Conservation (phyloP, 2,797 vertebrate species). For the Tachyglossus aculeatus region DNA sequence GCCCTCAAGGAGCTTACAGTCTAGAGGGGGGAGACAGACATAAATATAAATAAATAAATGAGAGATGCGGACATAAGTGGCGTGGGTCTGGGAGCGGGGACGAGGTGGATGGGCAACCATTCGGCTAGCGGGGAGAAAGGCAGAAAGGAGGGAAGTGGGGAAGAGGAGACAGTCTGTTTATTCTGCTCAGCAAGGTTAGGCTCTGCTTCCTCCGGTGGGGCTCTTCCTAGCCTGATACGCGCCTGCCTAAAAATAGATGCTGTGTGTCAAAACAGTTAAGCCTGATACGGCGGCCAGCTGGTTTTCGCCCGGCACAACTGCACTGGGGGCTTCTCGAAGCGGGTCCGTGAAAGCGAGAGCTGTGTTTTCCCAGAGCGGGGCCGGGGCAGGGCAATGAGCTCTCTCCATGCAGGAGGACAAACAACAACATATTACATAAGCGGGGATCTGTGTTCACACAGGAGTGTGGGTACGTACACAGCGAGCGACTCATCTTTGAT, state of each 20-base stretch:
- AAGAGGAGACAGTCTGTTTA: not conserved
- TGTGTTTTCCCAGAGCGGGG: not conserved
- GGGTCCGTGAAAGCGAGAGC: not conserved
- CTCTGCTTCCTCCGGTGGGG: not conserved
- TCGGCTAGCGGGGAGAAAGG: too few species aligned
- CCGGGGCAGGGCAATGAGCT: not conserved
- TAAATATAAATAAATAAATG: too few species aligned
- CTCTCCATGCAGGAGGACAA: not conserved
- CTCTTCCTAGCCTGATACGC: conserved; percentile 6
- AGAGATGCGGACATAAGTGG: too few species aligned
- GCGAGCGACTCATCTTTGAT: too few species aligned
- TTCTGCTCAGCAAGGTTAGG: conserved; percentile 4
- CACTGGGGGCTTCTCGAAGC: not conserved
- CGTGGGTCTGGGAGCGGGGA: too few species aligned
- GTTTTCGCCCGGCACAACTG: not conserved
- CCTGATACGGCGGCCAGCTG: conserved; percentile 10
- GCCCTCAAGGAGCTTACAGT: too few species aligned
- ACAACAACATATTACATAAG: too few species aligned
- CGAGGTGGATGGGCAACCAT: too few species aligned
- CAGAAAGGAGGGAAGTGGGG: not conserved
- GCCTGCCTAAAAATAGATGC: conserved; percentile 31
- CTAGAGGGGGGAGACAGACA: too few species aligned
- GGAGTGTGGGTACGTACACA: too few species aligned
- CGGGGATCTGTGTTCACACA: too few species aligned
- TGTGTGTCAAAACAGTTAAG: not conserved